phyloP scores from a whole-genome alignment of 2,113 vertebrate species.

The Okapia johnstoni region DNA sequence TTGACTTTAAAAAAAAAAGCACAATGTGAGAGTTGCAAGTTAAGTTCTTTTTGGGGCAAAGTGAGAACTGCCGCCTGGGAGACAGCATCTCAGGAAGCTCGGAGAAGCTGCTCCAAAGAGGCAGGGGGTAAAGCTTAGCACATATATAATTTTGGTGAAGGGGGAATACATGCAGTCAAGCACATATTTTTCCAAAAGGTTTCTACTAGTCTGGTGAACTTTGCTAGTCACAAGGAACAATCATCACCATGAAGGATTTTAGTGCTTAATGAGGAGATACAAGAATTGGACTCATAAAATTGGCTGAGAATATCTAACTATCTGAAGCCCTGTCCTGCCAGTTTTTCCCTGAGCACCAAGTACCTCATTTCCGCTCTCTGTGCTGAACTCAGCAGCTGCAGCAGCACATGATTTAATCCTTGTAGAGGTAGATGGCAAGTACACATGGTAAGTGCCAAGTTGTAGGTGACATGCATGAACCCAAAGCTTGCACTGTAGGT shows the following conservation, averaged over 20 bases:
- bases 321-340: neutral
- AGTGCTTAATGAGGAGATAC: neutral
- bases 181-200: neutral
- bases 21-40: neutral
- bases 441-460: neutral
- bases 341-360: neutral
- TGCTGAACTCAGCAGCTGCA: neutral
- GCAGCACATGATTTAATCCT: neutral
- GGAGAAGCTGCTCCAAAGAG: neutral
- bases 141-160: neutral
- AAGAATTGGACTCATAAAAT: neutral
- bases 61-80: neutral
- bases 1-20: neutral
- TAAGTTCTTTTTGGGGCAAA: neutral
- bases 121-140: neutral
- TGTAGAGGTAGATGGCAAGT: neutral
- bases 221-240: neutral
- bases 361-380: neutral
- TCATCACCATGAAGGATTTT: neutral
- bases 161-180: neutral
- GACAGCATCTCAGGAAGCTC: neutral
- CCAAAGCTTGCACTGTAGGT: neutral
- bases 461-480: neutral
- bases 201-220: neutral
- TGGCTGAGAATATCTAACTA: neutral